Base-by-base conservation (phyloP, 2,113 vertebrate genomes). In the Coryphaenoides rupestris region DNA sequence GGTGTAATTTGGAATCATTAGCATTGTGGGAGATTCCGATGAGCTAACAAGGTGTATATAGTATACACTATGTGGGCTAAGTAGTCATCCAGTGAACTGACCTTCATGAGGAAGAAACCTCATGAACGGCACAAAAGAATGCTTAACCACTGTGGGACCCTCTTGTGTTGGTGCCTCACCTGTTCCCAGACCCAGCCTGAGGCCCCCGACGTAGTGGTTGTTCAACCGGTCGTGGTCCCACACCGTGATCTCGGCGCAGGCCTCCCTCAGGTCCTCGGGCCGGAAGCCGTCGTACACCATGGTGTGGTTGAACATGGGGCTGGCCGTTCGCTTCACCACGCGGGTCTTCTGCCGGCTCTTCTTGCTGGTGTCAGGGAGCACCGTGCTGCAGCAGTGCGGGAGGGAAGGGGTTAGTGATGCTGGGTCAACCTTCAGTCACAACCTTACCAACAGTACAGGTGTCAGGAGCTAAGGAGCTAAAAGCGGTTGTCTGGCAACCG, bases 281-380 rank as follows among this genome's bases (percentile, higher is more conserved):
- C 83, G 88, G 72, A 99, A 92, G 49, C 94, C 94, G 5, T 99
- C 93, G 0, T 95, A 98, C 56, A 98, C 94, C 95, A 99, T 96
- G 19, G 93, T 98, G 82, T 98, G 96, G 79, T 99, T 98, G 77
- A 99, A 99, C 61, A 93, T 67, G 0, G 96, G 96, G 68, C 91
- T 93, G 60, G 85, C 78, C 0, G 92, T 94, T 81, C 92, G 94
- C 68, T 92, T 88, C 56, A 97, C 89, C 0, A 93, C 91, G 45
- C 93, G 91, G 0, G 95, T 96, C 80, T 94, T 98, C 85, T 99
- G 96, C 1, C 89, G 86, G 63, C 92, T 94, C 84, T 95, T 98
- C 24, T 87, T 86, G 74, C 90, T 94, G 0, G 85, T 93, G 66
- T 98, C 95, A 70, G 95, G 96, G 63, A 96, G 93, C 49, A 98